phyloP scores from a whole-genome alignment of 2,888 invertebrate species.

The Volucella bombylans region DNA sequence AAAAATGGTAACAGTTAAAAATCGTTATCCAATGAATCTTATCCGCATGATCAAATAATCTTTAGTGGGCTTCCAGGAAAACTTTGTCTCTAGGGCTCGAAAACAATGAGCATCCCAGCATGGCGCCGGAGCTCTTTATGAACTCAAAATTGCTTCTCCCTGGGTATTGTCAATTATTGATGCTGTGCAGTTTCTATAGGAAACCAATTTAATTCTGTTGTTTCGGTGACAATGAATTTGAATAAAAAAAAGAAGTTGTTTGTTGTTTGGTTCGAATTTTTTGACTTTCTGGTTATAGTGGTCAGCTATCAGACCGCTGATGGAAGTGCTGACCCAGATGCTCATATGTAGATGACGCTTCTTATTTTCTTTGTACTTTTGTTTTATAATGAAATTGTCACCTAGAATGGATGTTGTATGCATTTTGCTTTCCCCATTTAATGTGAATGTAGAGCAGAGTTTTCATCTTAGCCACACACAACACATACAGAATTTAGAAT shows the following conservation, averaged over 20 bases:
- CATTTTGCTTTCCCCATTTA: conserved; percentile 25
- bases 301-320: too few relatives aligned
- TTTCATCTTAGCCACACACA: conserved; percentile 16
- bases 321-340: neutral
- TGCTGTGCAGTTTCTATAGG: conserved; percentile 24
- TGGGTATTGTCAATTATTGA: conserved; percentile 56
- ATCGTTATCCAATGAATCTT: conserved; percentile 52
- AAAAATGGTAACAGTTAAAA: conserved; percentile 46
- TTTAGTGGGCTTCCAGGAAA: conserved; percentile 33
- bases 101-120: conserved; percentile 17
- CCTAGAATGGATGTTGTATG: conserved; percentile 43
- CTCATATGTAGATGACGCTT: conserved; percentile 13
- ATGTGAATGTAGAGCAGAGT: conserved; percentile 10
- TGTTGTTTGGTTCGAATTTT: conserved; percentile 27
- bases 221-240: conserved; percentile 37
- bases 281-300: too few relatives aligned
- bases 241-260: conserved; percentile 38
- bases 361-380: neutral
- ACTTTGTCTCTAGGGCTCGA: neutral
- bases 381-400: conserved; percentile 2
- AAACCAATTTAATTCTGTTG: conserved; percentile 38
- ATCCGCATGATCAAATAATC: conserved; percentile 39
- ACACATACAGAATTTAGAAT: conserved; percentile 35
- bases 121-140: conserved; percentile 13
- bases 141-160: conserved; percentile 45